Percentiles rank a stretch among this genome's conserved stretches.
Conservation (phyloP, 2,888 invertebrate genomes). For the Elmis aenea region DNA sequence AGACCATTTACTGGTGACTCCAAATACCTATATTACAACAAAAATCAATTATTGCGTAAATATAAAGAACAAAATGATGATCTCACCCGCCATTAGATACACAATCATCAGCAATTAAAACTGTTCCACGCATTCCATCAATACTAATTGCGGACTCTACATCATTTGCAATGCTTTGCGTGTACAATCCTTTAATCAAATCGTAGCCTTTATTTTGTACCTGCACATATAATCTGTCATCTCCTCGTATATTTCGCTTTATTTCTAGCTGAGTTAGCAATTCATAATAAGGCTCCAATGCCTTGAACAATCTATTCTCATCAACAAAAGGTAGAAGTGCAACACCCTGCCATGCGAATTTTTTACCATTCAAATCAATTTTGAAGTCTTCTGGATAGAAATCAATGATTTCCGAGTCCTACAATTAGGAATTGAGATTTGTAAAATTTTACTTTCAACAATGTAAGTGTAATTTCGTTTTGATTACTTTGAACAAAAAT, state of each 20-base stretch:
- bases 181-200: slow-evolving; percentile 66
- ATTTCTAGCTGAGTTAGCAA: slow-evolving; percentile 80
- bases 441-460: too few species aligned
- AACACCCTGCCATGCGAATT: slow-evolving; percentile 99
- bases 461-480: too few species aligned
- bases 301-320: slow-evolving; percentile 79
- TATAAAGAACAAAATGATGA: slow-evolving; percentile 5
- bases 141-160: slow-evolving; percentile 59
- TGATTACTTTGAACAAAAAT: too few species aligned
- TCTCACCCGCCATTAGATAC: slow-evolving; percentile 63
- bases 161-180: slow-evolving; percentile 49
- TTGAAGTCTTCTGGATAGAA: slow-evolving; percentile 98
- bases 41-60: not conserved
- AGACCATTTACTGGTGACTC: slow-evolving; percentile 68
- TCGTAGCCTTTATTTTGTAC: slow-evolving; percentile 65
- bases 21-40: slow-evolving; percentile 14
- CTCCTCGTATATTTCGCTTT: slow-evolving; percentile 81
- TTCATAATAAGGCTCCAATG: slow-evolving; percentile 74
- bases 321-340: slow-evolving; percentile 97
- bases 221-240: slow-evolving; percentile 85
- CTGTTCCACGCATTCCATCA: slow-evolving; percentile 80
- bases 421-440: slow-evolving; percentile 38
- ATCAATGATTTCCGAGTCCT: slow-evolving; percentile 93
- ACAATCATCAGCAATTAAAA: slow-evolving; percentile 68
- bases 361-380: slow-evolving; percentile 98